Evolutionary conservation across 1,140 invertebrate species (phyloP).

Genomic region (Aphis craccivora): DNA sequence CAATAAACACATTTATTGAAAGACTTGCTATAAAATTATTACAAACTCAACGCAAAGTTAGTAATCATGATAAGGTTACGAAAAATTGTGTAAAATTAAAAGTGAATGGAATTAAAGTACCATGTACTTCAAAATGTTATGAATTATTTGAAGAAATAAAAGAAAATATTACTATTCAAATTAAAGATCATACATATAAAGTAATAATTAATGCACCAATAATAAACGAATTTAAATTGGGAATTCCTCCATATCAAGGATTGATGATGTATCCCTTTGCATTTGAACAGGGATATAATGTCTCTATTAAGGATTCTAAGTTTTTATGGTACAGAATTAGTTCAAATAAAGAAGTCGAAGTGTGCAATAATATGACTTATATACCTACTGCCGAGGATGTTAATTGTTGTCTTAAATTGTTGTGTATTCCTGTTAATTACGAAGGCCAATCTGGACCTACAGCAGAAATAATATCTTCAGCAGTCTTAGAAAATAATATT

Average conservation of each 20-base stretch:
- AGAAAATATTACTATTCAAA: background rate
- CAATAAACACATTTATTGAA: background rate
- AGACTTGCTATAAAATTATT: background rate
- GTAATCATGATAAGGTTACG: background rate
- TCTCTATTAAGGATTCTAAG: background rate
- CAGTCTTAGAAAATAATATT: slow-evolving; percentile 10
- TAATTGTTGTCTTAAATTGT: slow-evolving; percentile 31
- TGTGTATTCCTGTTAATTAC: slow-evolving; percentile 29
- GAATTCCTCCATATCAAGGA: background rate
- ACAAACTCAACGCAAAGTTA: background rate
- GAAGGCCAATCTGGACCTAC: slow-evolving; percentile 13
- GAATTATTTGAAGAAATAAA: slow-evolving; percentile 10
- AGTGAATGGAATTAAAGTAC: background rate
- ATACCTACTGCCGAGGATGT: slow-evolving; percentile 19
- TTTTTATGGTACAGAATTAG: slow-evolving; percentile 37
- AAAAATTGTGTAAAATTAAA: background rate
- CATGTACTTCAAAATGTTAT: background rate
- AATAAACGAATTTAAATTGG: slow-evolving; percentile 7
- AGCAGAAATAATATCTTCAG: background rate
- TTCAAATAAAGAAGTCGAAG: background rate
- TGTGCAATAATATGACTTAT: background rate
- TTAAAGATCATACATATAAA: background rate
- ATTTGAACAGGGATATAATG: slow-evolving; percentile 20
- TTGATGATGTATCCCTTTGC: slow-evolving; percentile 41
- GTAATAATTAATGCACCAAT: slow-evolving; percentile 26